phyloP scores from a whole-genome alignment of 2,888 invertebrate species.

The Plagiodera versicolora region DNA sequence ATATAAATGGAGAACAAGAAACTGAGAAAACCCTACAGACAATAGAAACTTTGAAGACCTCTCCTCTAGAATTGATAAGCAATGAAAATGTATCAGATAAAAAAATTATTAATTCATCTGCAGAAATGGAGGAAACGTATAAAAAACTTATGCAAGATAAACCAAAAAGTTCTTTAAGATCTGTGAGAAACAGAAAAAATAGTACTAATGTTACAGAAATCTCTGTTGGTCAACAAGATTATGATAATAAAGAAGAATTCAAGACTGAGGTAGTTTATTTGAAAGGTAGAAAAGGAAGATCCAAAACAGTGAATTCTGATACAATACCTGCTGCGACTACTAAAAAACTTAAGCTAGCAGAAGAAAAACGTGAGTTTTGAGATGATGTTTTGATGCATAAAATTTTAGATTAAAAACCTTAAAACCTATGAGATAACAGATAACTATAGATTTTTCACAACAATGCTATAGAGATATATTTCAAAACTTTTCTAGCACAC shows the following conservation, averaged over 20 bases:
- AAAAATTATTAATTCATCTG: constrained; percentile 1
- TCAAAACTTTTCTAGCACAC: too few relatives aligned
- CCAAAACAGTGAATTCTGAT: constrained; percentile 21
- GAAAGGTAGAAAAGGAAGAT: constrained; percentile 19
- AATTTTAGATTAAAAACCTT: too few relatives aligned
- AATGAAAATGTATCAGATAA: neutral
- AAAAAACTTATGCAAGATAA: constrained; percentile 3
- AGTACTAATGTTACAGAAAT: neutral
- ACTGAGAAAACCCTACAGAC: neutral
- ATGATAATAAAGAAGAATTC: constrained; percentile 10
- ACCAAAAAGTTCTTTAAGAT: constrained; percentile 27
- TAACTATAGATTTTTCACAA: too few relatives aligned
- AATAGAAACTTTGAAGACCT: too few relatives aligned
- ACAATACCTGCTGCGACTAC: constrained; percentile 3
- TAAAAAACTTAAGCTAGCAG: constrained; percentile 25
- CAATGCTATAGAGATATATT: too few relatives aligned
- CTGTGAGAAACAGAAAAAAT: constrained; percentile 24
- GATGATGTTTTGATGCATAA: neutral
- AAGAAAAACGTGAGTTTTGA: constrained; percentile 15
- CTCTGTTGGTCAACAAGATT: neutral
- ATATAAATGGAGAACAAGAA: neutral
- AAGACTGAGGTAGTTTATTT: constrained; percentile 24
- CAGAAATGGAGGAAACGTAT: constrained; percentile 3
- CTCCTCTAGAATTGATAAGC: neutral
- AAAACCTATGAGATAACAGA: too few relatives aligned